Conservation (phyloP, 53 echinoderm and acorn worm species). For the Holothuria leucospilota region DNA sequence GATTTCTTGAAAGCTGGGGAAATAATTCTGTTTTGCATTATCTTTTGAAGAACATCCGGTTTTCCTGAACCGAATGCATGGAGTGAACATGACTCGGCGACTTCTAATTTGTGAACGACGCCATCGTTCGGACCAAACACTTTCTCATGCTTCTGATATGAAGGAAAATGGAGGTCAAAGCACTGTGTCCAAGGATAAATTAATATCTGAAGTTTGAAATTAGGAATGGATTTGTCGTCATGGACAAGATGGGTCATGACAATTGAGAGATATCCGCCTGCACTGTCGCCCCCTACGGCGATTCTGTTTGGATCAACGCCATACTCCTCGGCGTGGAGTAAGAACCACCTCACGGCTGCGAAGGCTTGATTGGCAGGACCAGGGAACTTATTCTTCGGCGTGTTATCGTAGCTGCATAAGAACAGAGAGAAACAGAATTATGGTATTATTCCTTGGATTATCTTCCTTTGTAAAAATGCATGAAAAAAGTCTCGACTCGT, state of each 20-base stretch:
- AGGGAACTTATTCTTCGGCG: conserved; percentile 60
- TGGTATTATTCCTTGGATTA: too few relatives aligned
- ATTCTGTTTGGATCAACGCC: conserved; percentile 69
- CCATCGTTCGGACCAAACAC: background rate
- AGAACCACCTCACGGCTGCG: conserved; percentile 64
- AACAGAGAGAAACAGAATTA: too few relatives aligned
- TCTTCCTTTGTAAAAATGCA: too few relatives aligned
- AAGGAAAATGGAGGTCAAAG: conserved; percentile 73
- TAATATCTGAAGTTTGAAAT: conserved; percentile 48
- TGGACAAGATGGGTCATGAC: conserved; percentile 61
- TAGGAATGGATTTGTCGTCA: conserved; percentile 66
- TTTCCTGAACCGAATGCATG: conserved; percentile 3
- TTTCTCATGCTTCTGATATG: conserved; percentile 53
- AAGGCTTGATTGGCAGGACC: conserved; percentile 26
- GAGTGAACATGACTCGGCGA: background rate
- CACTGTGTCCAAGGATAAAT: conserved; percentile 70
- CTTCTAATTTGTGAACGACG: background rate
- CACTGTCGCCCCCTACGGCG: conserved; percentile 78
- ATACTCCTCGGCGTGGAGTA: conserved; percentile 67
- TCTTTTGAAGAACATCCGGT: background rate
- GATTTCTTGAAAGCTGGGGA: conserved; percentile 59
- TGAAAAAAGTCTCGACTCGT: too few relatives aligned
- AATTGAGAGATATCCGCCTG: conserved; percentile 82
- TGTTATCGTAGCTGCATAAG: conserved; percentile 68
- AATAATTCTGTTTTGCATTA: conserved; percentile 59